Evolutionary conservation across 1,140 invertebrate genomes (phyloP).

Genomic region (Paracyclopina nana): DNA sequence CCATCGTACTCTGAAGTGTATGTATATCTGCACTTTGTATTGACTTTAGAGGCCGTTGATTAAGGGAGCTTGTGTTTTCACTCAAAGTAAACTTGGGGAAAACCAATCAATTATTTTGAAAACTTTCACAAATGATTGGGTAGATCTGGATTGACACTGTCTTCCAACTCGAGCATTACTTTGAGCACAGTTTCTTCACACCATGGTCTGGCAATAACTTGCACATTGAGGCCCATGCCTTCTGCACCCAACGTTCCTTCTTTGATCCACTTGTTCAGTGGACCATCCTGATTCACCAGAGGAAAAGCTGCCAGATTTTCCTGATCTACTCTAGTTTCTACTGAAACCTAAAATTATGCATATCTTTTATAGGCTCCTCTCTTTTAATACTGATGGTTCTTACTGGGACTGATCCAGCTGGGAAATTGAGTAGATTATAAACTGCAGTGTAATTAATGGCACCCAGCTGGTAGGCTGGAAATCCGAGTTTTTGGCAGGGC

Average conservation of each 20-base stretch:
- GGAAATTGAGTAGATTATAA: conserved; percentile 8
- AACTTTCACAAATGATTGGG: too few relatives aligned
- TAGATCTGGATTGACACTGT: too few relatives aligned
- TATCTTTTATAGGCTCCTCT: not conserved
- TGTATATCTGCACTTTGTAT: too few relatives aligned
- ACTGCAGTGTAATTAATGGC: conserved; percentile 7
- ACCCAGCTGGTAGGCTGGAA: not conserved
- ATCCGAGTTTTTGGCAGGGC: not conserved
- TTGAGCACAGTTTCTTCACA: not conserved
- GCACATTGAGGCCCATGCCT: not conserved
- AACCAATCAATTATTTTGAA: too few relatives aligned
- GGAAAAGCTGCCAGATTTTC: not conserved
- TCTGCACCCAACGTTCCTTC: not conserved
- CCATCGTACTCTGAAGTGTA: too few relatives aligned
- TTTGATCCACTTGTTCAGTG: not conserved
- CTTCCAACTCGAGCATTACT: too few relatives aligned
- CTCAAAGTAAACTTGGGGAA: too few relatives aligned
- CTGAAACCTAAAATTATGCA: not conserved
- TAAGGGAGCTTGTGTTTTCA: too few relatives aligned
- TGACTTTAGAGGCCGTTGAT: too few relatives aligned
- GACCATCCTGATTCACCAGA: not conserved
- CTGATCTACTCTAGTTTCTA: not conserved
- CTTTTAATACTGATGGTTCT: not conserved
- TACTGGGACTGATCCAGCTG: conserved; percentile 3
- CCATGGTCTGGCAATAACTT: not conserved